Conservation (phyloP, 2,888 invertebrate species). For the Drosophila maculinotata region DNA sequence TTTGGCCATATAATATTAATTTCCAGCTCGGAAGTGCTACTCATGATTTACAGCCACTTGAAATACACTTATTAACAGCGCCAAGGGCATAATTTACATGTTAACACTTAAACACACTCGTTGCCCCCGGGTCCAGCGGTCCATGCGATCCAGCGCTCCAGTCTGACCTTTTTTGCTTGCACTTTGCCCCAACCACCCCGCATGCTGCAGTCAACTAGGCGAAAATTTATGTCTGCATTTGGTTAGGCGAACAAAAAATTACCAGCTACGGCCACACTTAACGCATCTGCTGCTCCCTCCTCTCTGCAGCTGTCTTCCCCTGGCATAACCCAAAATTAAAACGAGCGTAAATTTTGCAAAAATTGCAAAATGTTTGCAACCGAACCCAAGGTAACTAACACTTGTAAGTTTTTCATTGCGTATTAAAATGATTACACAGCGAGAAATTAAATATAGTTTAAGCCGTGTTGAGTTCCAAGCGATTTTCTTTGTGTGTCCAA, state of each 20-base stretch:
- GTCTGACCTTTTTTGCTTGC: conserved; percentile 44
- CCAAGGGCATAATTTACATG: conserved; percentile 82
- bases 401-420: conserved; percentile 25
- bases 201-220: conserved; percentile 56
- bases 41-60: conserved; percentile 71
- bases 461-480: too few relatives aligned
- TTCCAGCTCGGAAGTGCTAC: conserved; percentile 52
- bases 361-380: conserved; percentile 80
- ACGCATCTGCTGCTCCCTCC: conserved; percentile 76
- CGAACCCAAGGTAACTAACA: conserved; percentile 24
- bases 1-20: conserved; percentile 24
- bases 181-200: conserved; percentile 5
- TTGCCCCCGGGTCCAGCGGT: conserved; percentile 25
- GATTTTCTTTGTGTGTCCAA: too few relatives aligned
- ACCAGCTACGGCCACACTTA: conserved; percentile 46
- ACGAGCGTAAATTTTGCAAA: conserved; percentile 83
- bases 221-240: conserved; percentile 69
- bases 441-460: conserved; percentile 20
- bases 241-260: conserved; percentile 24
- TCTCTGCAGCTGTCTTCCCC: too few relatives aligned
- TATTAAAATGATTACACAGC: conserved; percentile 50
- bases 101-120: conserved; percentile 84
- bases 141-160: too few relatives aligned
- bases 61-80: conserved; percentile 76
- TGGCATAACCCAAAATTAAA: conserved; percentile 58